Evolutionary conservation across 92 coral and sea anemone species (phyloP).

Genomic region (Phenganax marumi): DNA sequence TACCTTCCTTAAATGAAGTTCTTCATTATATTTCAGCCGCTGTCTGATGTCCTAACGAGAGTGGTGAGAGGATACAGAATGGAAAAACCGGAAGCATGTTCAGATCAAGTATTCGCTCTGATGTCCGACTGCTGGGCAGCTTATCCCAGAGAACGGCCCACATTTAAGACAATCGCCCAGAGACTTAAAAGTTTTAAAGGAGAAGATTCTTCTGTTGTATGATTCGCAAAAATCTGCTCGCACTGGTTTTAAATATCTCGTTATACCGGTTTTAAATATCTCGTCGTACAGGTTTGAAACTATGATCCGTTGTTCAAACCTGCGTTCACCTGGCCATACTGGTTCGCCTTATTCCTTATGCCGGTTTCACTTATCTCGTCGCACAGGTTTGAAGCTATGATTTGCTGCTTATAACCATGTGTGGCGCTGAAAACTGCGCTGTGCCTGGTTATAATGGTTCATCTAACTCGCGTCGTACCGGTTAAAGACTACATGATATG

Average conservation of each 20-base stretch:
- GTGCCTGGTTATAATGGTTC: background rate
- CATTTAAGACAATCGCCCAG: conserved; percentile 65
- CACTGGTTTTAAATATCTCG: conserved; percentile 15
- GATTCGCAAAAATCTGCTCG: background rate
- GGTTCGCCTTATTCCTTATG: background rate
- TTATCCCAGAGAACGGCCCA: conserved; percentile 67
- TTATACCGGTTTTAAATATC: conserved; percentile 1
- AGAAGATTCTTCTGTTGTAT: background rate
- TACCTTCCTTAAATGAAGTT: too few species aligned
- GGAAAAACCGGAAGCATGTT: conserved; percentile 93
- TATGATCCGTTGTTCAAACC: background rate
- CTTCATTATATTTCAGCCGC: conserved; percentile 61
- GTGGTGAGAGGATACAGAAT: conserved; percentile 83
- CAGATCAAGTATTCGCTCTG: conserved; percentile 60
- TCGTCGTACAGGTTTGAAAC: conserved; percentile 3
- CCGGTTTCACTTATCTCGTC: background rate
- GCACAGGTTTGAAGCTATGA: too few species aligned
- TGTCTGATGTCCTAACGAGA: conserved; percentile 69
- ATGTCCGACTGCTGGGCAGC: conserved; percentile 86
- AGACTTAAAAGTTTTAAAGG: conserved; percentile 47
- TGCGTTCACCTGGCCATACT: background rate
- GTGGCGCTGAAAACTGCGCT: too few species aligned
- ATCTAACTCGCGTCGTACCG: conserved; percentile 1
- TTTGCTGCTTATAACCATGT: too few species aligned
- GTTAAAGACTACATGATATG: too few species aligned